These are phyloP conservation scores for Hippoglossus stenolepis DNA, from an alignment of 2,113 vertebrate genomes.

Conservation along the genomic window DNA sequence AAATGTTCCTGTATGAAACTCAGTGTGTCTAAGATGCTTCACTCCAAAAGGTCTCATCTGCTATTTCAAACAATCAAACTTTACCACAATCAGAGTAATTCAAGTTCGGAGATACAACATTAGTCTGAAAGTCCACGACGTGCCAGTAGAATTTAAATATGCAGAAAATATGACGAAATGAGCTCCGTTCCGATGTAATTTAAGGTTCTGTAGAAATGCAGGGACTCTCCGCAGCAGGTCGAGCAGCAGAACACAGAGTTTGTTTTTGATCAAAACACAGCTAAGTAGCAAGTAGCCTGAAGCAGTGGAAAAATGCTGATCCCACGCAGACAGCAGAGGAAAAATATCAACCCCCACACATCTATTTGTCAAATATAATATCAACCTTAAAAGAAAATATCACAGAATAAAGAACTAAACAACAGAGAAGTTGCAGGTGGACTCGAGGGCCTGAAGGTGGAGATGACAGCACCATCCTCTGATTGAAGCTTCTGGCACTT, in stretches of 20 bases:
- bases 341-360: constrained; percentile 33
- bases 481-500: too few relatives aligned
- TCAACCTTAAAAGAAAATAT: not conserved
- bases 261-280: constrained; percentile 7
- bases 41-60: too few relatives aligned
- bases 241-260: not conserved
- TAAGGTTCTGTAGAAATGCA: too few relatives aligned
- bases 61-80: too few relatives aligned
- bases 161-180: too few relatives aligned
- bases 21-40: too few relatives aligned
- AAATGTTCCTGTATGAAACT: too few relatives aligned
- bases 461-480: not conserved
- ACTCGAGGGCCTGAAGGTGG: not conserved
- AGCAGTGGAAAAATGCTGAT: not conserved
- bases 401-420: not conserved
- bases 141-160: too few relatives aligned
- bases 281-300: not conserved
- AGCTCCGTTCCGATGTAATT: too few relatives aligned
- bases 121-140: too few relatives aligned
- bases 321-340: constrained; percentile 1
- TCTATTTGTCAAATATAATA: constrained; percentile 12
- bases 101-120: too few relatives aligned
- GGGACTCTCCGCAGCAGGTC: not conserved
- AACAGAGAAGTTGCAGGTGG: not conserved
- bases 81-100: too few relatives aligned